A percentile compares a stretch with the other conserved stretches of the same genome.
phyloP scores from a whole-genome alignment of 2,888 invertebrate genomes.

The Drosophila falleni region DNA sequence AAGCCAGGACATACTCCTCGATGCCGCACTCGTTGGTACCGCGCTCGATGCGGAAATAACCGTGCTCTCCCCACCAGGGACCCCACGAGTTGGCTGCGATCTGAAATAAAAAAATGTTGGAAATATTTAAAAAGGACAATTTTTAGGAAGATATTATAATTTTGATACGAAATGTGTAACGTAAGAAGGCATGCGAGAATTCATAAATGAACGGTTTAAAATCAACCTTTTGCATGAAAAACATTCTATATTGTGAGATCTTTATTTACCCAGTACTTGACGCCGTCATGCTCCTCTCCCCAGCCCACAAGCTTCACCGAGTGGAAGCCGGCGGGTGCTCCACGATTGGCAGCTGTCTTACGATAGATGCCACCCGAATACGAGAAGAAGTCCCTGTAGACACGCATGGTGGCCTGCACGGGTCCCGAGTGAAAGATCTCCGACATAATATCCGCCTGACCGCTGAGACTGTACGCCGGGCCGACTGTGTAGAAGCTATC shows the following conservation, averaged over 20 bases:
- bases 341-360: constrained; percentile 87
- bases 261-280: constrained; percentile 93
- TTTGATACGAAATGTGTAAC: too few species aligned
- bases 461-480: constrained; percentile 91
- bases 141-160: not conserved
- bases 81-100: constrained; percentile 98
- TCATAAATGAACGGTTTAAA: not conserved
- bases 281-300: constrained; percentile 90
- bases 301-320: constrained; percentile 97
- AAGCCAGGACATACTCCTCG: constrained; percentile 94
- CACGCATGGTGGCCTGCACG: constrained; percentile 96
- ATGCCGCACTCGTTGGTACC: constrained; percentile 95
- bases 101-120: constrained; percentile 88
- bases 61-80: constrained; percentile 94
- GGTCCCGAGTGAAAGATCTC: constrained; percentile 96
- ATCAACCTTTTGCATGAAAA: not conserved
- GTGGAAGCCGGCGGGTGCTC: constrained; percentile 90
- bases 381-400: constrained; percentile 96
- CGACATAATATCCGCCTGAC: constrained; percentile 94
- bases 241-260: not conserved
- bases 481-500: constrained; percentile 90
- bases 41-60: constrained; percentile 94
- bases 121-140: too few species aligned
- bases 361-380: constrained; percentile 94
- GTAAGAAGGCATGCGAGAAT: too few species aligned